Percentiles rank a stretch among this genome's conserved stretches.
Evolutionary conservation across 2,113 vertebrate species (phyloP).

Genomic region (Crotalus viridis): DNA sequence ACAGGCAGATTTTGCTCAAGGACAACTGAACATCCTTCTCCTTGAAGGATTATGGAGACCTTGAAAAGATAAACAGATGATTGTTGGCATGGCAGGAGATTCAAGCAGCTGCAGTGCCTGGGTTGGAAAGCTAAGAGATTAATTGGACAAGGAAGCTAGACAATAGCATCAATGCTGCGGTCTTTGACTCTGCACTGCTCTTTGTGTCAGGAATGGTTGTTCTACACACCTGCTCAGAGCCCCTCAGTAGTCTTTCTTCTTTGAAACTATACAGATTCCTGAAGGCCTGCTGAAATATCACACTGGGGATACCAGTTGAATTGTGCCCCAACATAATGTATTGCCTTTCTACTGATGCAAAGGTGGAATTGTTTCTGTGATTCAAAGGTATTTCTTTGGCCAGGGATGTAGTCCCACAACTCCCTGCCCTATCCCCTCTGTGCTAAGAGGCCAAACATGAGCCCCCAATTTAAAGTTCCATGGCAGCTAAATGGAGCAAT

Average conservation of each 20-base stretch:
- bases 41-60: conserved; percentile 55
- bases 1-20: conserved; percentile 22
- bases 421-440: background rate
- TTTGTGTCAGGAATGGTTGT: background rate
- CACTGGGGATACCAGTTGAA: background rate
- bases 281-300: background rate
- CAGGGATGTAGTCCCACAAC: background rate
- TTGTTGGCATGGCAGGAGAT: conserved; percentile 46
- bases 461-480: background rate
- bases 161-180: background rate
- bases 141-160: conserved; percentile 21
- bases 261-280: background rate
- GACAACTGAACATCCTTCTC: conserved; percentile 43
- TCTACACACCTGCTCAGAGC: background rate
- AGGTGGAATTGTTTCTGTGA: background rate
- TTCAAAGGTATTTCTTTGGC: background rate
- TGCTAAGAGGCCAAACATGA: background rate
- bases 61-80: conserved; percentile 60
- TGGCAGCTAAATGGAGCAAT: background rate
- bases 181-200: background rate
- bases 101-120: conserved; percentile 56
- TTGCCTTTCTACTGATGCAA: background rate
- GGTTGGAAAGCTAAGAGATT: conserved; percentile 52
- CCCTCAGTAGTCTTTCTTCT: background rate
- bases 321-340: background rate